Conservation (phyloP, 2,888 invertebrate species). For the Tenthredo mesomela region DNA sequence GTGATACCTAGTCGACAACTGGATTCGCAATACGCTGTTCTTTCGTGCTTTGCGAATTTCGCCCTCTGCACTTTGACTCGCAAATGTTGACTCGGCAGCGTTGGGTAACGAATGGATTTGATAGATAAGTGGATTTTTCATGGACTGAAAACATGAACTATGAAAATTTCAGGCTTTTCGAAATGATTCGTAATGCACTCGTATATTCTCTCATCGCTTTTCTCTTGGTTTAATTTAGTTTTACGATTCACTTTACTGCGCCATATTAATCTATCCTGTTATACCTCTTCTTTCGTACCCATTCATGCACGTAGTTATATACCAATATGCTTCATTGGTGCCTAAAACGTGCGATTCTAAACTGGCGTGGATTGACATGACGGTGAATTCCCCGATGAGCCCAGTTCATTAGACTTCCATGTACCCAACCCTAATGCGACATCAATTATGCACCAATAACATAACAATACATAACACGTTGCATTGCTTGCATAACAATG, state of each 20-base stretch:
- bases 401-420: conserved; percentile 72
- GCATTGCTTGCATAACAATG: conserved; percentile 75
- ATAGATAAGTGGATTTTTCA: conserved; percentile 12
- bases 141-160: background rate
- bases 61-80: background rate
- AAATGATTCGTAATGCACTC: background rate
- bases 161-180: background rate
- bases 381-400: conserved; percentile 63
- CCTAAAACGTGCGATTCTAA: background rate
- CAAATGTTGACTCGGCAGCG: background rate
- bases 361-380: background rate
- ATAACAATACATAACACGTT: conserved; percentile 75
- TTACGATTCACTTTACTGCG: background rate
- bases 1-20: background rate
- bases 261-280: background rate
- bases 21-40: background rate
- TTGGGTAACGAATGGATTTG: background rate
- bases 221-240: background rate
- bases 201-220: background rate
- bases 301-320: background rate
- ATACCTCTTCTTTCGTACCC: background rate
- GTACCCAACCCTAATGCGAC: conserved; percentile 72
- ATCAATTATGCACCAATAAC: conserved; percentile 76
- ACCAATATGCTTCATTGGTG: background rate
- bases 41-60: background rate